A percentile compares a stretch with the other conserved stretches of the same genome.
These are phyloP conservation scores for Daktulosphaira vitifoliae DNA, from an alignment of 1,140 invertebrate genomes.

Conservation along the genomic window DNA sequence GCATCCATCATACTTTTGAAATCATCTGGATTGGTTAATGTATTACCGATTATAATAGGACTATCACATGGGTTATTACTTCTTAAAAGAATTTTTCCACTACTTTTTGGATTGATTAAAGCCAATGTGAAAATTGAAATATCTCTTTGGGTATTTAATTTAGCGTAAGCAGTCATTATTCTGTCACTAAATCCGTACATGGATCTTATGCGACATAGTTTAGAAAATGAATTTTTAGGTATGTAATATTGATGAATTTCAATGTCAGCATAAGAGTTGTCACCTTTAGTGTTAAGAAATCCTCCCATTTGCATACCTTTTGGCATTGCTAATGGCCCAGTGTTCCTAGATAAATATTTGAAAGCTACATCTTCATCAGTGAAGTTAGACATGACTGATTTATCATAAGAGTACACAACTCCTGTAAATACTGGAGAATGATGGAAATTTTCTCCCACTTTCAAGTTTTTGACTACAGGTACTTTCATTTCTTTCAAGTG, in stretches of 20 bases:
- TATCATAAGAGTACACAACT: constrained; percentile 35
- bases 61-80: constrained; percentile 56
- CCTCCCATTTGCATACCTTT: constrained; percentile 8
- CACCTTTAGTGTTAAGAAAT: neutral
- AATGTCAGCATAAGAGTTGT: neutral
- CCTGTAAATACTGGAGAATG: constrained; percentile 41
- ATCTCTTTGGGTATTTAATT: neutral
- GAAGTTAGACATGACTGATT: constrained; percentile 38
- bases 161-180: neutral
- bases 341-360: constrained; percentile 25
- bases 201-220: neutral
- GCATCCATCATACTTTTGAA: constrained; percentile 63
- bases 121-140: constrained; percentile 16
- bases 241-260: constrained; percentile 7
- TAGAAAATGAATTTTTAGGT: neutral
- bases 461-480: constrained; percentile 20
- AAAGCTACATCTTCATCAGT: constrained; percentile 13
- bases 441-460: constrained; percentile 22
- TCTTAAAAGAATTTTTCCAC: constrained; percentile 56
- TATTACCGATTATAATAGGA: constrained; percentile 74
- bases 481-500: constrained; percentile 33
- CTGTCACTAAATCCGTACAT: constrained; percentile 15
- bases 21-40: constrained; percentile 60
- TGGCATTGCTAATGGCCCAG: constrained; percentile 17
- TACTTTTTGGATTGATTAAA: constrained; percentile 50